Percentiles rank a stretch among this genome's conserved stretches.
Conservation (phyloP, 2,797 vertebrate species). For the Mionectes olivaceus region DNA sequence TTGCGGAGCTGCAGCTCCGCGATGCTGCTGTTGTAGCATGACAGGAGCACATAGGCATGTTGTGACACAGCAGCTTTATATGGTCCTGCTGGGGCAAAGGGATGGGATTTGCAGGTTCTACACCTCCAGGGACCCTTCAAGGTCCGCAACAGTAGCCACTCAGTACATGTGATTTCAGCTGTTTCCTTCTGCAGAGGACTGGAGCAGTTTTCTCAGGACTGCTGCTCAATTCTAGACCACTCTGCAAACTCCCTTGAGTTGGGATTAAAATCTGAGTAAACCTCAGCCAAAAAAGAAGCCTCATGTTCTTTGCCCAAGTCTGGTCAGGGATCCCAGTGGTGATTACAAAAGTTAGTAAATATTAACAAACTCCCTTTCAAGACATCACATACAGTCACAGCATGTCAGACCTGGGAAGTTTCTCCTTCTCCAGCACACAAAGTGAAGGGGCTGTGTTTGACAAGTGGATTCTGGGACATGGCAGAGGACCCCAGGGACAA, state of each 20-base stretch:
- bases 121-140: not conserved
- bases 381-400: not conserved
- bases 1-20: not conserved
- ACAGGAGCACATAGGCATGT: conserved; percentile 9
- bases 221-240: not conserved
- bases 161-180: not conserved
- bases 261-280: not conserved
- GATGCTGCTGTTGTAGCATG: not conserved
- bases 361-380: not conserved
- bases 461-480: not conserved
- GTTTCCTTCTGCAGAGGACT: not conserved
- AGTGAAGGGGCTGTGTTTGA: not conserved
- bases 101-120: not conserved
- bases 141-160: not conserved
- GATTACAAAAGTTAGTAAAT: not conserved
- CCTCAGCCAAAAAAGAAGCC: conserved; percentile 23
- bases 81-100: not conserved
- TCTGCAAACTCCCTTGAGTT: not conserved
- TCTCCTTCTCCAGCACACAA: not conserved
- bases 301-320: not conserved
- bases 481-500: not conserved
- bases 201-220: not conserved
- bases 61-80: not conserved
- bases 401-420: not conserved
- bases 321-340: not conserved